A percentile compares a stretch with the other conserved stretches of the same genome.
Evolutionary conservation across 2,113 vertebrate genomes (phyloP).

Genomic region (Bubo blakistoni): DNA sequence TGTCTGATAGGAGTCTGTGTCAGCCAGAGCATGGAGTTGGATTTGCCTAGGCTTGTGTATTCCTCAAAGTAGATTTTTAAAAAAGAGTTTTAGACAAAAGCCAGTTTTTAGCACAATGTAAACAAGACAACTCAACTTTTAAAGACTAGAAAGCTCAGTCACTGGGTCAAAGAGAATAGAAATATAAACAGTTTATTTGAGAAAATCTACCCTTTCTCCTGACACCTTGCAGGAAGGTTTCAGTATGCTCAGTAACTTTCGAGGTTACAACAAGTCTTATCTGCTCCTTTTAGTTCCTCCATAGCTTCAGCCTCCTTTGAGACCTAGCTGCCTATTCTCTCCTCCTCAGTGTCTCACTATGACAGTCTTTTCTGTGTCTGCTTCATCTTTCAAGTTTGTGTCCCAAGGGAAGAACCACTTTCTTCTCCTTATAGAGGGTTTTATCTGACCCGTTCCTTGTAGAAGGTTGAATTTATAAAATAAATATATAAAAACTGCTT

Average conservation of each 20-base stretch:
- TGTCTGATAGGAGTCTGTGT: not conserved
- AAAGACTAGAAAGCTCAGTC: not conserved
- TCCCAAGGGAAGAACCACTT: not conserved
- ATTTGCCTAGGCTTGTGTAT: not conserved
- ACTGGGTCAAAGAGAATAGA: not conserved
- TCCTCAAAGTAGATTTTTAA: not conserved
- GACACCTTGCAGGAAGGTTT: not conserved
- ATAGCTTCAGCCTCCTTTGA: not conserved
- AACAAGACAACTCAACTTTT: not conserved
- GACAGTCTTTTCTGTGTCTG: not conserved
- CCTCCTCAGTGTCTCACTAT: not conserved
- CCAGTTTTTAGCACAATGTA: not conserved
- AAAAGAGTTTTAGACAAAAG: not conserved
- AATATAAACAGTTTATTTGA: not conserved
- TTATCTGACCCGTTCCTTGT: not conserved
- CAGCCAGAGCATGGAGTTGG: not conserved
- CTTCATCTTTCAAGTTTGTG: not conserved
- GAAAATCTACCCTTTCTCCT: not conserved
- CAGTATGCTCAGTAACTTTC: not conserved
- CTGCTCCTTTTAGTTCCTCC: not conserved
- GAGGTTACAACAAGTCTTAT: not conserved
- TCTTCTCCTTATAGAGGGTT: not conserved
- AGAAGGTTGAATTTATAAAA: not conserved
- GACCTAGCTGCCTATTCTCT: not conserved
- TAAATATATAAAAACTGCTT: not conserved